Percentiles rank a stretch among this genome's conserved stretches.
Conservation (phyloP, 2,888 invertebrate species). For the Drosophila silvestris region DNA sequence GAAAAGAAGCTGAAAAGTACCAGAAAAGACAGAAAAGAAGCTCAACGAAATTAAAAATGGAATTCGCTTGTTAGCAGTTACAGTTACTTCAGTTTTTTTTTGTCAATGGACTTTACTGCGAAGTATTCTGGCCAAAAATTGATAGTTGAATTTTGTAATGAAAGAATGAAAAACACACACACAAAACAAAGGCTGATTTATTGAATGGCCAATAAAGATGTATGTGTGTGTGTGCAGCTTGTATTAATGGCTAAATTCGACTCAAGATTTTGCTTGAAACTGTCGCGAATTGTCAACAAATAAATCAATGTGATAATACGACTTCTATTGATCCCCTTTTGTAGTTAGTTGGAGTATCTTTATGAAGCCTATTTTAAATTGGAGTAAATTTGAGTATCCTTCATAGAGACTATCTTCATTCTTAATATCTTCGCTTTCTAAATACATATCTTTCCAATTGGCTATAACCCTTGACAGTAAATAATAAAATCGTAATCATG, state of each 20-base stretch:
- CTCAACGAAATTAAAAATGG: slow-evolving; percentile 73
- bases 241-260: slow-evolving; percentile 32
- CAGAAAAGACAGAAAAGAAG: slow-evolving; percentile 40
- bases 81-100: slow-evolving; percentile 55
- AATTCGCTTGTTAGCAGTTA: slow-evolving; percentile 76
- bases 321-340: neutral
- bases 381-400: neutral
- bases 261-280: neutral
- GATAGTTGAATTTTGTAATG: slow-evolving; percentile 33
- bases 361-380: neutral
- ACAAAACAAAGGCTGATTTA: slow-evolving; percentile 28
- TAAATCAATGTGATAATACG: neutral
- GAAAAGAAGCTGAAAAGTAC: slow-evolving; percentile 1
- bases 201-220: slow-evolving; percentile 41
- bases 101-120: slow-evolving; percentile 68
- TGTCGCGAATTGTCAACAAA: neutral
- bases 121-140: slow-evolving; percentile 58
- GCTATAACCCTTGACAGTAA: neutral
- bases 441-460: neutral
- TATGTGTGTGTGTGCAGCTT: neutral
- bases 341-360: neutral
- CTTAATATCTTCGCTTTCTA: no score
- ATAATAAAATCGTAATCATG: neutral
- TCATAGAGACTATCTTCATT: neutral
- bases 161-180: neutral